phyloP scores from a whole-genome alignment of 2,888 invertebrate genomes.

The Odontocolon sp. region DNA sequence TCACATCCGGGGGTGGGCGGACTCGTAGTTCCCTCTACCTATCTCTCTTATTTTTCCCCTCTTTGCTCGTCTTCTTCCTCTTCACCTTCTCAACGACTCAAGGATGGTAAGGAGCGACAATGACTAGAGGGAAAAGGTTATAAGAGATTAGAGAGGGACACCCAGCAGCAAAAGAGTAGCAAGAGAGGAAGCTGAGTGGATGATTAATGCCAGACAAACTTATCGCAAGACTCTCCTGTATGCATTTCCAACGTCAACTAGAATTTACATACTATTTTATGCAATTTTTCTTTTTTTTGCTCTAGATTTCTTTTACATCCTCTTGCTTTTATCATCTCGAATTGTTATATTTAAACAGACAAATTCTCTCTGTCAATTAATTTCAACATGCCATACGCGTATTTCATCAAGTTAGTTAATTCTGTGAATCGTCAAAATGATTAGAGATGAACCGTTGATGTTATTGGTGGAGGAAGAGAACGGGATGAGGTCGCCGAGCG shows the following conservation, averaged over 20 bases:
- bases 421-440: constrained; percentile 49
- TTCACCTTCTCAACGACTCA: background rate
- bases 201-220: constrained; percentile 67
- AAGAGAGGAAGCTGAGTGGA: constrained; percentile 56
- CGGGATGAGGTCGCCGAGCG: background rate
- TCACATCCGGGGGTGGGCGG: too few species aligned
- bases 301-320: background rate
- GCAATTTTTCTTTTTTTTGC: background rate
- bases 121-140: constrained; percentile 24
- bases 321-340: background rate
- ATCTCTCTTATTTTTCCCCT: too few species aligned
- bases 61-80: background rate
- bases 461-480: background rate
- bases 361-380: background rate
- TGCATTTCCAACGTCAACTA: background rate
- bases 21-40: too few species aligned
- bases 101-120: constrained; percentile 31
- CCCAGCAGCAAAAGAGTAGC: background rate
- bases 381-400: constrained; percentile 1
- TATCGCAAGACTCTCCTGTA: constrained; percentile 51
- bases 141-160: constrained; percentile 25
- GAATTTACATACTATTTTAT: background rate
- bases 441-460: constrained; percentile 4
- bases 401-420: constrained; percentile 37
- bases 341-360: background rate